Conservation (phyloP, 2,888 invertebrate genomes). For the Agriopis leucophaearia region DNA sequence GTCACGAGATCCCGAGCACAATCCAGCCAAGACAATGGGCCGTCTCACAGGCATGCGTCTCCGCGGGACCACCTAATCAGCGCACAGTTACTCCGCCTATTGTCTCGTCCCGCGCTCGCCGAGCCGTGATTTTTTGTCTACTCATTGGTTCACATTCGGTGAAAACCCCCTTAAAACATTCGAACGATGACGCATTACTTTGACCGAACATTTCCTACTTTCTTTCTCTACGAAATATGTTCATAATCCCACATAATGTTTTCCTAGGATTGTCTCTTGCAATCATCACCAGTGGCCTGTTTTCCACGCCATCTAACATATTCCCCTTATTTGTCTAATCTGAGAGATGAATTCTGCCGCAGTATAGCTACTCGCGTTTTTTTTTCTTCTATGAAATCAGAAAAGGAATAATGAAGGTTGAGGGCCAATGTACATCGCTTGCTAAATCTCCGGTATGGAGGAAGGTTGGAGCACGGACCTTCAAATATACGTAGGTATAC, state of each 20-base stretch:
- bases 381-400: too few relatives aligned
- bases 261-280: neutral
- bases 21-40: constrained; percentile 42
- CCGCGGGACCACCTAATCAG: constrained; percentile 48
- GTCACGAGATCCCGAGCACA: constrained; percentile 28
- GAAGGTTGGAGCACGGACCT: constrained; percentile 32
- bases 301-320: too few relatives aligned
- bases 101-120: constrained; percentile 52
- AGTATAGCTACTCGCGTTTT: too few relatives aligned
- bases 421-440: constrained; percentile 43
- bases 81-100: constrained; percentile 60
- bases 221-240: constrained; percentile 39
- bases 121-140: constrained; percentile 68
- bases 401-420: constrained; percentile 43
- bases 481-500: constrained; percentile 34
- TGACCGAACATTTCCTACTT: constrained; percentile 42
- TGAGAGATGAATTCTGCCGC: too few relatives aligned
- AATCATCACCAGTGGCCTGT: too few relatives aligned
- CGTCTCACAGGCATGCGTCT: constrained; percentile 45
- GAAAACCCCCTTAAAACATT: constrained; percentile 68
- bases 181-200: constrained; percentile 46
- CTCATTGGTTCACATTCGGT: constrained; percentile 58
- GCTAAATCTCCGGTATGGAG: constrained; percentile 43
- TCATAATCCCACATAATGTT: neutral
- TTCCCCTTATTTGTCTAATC: too few relatives aligned